Evolutionary conservation across 2,888 invertebrate genomes (phyloP).

Genomic region (Bugulina stolonifera): DNA sequence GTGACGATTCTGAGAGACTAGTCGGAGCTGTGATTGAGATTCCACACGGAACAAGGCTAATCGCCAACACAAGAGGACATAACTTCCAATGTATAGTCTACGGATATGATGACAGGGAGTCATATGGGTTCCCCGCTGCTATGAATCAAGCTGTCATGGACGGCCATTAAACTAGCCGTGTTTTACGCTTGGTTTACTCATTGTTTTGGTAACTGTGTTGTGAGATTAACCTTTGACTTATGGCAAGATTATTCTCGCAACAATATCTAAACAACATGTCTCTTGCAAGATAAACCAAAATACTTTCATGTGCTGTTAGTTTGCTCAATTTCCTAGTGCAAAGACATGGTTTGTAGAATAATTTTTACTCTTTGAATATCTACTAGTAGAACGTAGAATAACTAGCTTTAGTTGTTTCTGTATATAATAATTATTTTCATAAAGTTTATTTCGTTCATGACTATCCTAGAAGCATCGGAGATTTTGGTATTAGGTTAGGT

Average conservation of each 20-base stretch:
- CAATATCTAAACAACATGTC: too few species aligned
- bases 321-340: not conserved
- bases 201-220: not conserved
- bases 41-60: constrained; percentile 1
- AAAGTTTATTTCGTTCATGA: not conserved
- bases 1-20: not conserved
- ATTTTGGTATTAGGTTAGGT: not conserved
- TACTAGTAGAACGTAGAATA: not conserved
- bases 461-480: constrained; percentile 3
- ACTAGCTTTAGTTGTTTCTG: not conserved
- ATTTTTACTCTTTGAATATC: not conserved
- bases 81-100: constrained; percentile 25
- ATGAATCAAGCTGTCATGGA: constrained; percentile 18
- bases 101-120: constrained; percentile 21
- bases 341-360: not conserved
- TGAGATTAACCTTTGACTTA: not conserved
- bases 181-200: too few species aligned
- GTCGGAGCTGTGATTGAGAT: not conserved
- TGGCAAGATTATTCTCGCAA: too few species aligned
- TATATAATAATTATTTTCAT: not conserved
- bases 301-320: not conserved
- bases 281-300: not conserved
- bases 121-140: constrained; percentile 22
- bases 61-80: not conserved
- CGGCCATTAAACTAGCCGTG: not conserved